Evolutionary conservation across 2,888 invertebrate genomes (phyloP), one percentile per base, ranked within the genome.

Genomic region (Chaitophorus viminalis): DNA sequence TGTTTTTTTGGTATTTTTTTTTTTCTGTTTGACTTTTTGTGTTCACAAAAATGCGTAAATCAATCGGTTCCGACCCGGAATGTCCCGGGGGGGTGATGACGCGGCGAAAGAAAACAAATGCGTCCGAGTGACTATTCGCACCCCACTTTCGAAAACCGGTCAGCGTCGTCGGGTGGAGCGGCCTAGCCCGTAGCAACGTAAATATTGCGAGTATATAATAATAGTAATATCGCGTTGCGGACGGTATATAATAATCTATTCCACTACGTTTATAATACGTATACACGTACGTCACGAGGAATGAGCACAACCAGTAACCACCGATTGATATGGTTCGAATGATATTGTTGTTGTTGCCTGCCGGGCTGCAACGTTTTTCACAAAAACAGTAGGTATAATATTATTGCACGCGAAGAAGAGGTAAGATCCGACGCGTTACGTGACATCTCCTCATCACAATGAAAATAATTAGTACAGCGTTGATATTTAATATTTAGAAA

Each of bases 121-220:
- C 21, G 11, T 29, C 3, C 29, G 8, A 29, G 29, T 21, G 21
- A 25, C 29, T 18, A 29, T 52, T 52, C 52, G n/a, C 77, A 77
- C 77, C 77, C 52, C 31, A 31, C 52, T 77, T 77, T 77, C 52
- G 77, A 31, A 77, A 77, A 77, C 77, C 5, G 25, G n/a, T 25
- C 60, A 0, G 60, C 25, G 14, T 11, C 46, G 21, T 25, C 60
- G 60, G 60, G 60, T 21, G 54, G 54, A 54, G 54, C 18, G 54
- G 54, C 60, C 60, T 18, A 25, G 25, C 25, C 60, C 3, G 25
- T 25, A 60, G 25, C 25, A 3, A 6, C 21, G 54, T 54, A 54
- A 21, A 60, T 25, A 25, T 60, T 6, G 14, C n/a, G n/a, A n/a
- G n/a, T n/a, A n/a, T 46, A 46, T 46, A 14, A 46, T 46, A 46